Conservation (phyloP, 2,888 invertebrate genomes). For the Carabus problematicus region DNA sequence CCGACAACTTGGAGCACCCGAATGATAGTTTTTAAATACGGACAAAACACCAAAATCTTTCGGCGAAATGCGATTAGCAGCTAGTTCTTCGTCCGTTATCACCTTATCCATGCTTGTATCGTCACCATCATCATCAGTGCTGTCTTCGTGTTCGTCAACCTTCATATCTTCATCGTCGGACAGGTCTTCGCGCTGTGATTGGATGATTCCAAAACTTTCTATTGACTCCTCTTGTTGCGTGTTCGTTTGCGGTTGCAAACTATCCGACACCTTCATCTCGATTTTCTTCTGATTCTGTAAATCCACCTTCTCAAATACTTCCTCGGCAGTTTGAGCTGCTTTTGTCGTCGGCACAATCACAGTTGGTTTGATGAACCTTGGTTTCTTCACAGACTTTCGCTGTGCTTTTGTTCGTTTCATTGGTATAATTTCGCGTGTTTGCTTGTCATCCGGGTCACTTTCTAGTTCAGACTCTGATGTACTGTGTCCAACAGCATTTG, state of each 20-base stretch:
- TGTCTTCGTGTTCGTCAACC: constrained; percentile 49
- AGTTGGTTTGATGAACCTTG: constrained; percentile 62
- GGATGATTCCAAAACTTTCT: constrained; percentile 53
- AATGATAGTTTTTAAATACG: constrained; percentile 85
- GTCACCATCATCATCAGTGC: constrained; percentile 50
- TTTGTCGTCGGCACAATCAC: constrained; percentile 51
- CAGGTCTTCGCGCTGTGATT: constrained; percentile 46
- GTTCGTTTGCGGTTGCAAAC: constrained; percentile 47
- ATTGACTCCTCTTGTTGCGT: constrained; percentile 44
- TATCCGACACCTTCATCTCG: constrained; percentile 61
- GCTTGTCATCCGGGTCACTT: constrained; percentile 63
- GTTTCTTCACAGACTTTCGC: constrained; percentile 62
- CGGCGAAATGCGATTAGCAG: constrained; percentile 71
- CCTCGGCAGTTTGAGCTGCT: constrained; percentile 58
- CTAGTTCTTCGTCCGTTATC: constrained; percentile 71
- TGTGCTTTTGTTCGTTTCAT: constrained; percentile 56
- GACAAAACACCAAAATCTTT: constrained; percentile 77
- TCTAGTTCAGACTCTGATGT: constrained; percentile 70
- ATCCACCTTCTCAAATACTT: constrained; percentile 64
- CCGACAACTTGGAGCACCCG: constrained; percentile 81
- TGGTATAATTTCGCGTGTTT: constrained; percentile 59
- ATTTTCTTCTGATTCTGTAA: constrained; percentile 61
- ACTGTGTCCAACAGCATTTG: constrained; percentile 23
- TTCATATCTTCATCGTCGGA: constrained; percentile 44
- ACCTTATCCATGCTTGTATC: constrained; percentile 52